Conservation (phyloP, 2,888 invertebrate species). For the Melipona bicolor region DNA sequence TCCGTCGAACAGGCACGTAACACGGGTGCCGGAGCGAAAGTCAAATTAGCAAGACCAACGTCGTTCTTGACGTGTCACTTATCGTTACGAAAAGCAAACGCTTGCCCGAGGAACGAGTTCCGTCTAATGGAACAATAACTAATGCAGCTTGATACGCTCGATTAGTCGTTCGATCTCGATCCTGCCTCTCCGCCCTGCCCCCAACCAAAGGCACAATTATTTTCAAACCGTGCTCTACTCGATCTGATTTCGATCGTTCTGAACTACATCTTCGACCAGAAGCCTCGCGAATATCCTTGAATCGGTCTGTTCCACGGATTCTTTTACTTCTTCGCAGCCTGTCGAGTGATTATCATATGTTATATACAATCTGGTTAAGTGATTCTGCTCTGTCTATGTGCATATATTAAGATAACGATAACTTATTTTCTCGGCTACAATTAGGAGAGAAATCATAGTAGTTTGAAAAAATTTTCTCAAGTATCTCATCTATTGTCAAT, state of each 20-base stretch:
- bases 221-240: not conserved
- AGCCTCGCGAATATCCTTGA: too few species aligned
- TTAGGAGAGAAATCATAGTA: too few species aligned
- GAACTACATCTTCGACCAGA: not conserved
- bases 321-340: too few species aligned
- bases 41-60: constrained; percentile 56
- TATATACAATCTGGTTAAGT: too few species aligned
- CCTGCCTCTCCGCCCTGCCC: not conserved
- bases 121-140: constrained; percentile 59
- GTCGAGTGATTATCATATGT: too few species aligned
- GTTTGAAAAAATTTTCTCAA: too few species aligned
- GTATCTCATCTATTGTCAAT: too few species aligned
- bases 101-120: constrained; percentile 36
- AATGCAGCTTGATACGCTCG: constrained; percentile 27
- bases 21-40: constrained; percentile 51
- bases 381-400: too few species aligned
- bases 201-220: not conserved
- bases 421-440: too few species aligned
- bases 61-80: constrained; percentile 49
- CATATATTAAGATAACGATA: too few species aligned
- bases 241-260: not conserved
- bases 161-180: constrained; percentile 13
- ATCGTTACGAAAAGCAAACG: constrained; percentile 10
- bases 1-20: constrained; percentile 47
- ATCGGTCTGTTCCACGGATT: too few species aligned